Evolutionary conservation across 1,140 invertebrate genomes (phyloP).

Genomic region (Conopomorpha cramerella): DNA sequence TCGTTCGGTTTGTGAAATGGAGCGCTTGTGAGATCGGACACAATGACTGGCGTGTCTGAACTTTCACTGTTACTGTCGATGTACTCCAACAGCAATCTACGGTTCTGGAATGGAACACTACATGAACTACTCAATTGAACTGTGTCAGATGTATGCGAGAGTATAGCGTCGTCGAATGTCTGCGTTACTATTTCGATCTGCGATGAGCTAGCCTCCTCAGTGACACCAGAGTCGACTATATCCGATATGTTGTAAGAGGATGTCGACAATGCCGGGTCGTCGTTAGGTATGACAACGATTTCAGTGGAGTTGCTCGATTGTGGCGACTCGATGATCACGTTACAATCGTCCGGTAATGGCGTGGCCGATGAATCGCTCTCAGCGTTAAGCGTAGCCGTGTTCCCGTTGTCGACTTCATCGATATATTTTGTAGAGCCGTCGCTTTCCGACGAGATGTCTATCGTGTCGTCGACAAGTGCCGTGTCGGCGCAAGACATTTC

Average conservation of each 20-base stretch:
- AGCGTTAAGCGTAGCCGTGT: slow-evolving; percentile 42
- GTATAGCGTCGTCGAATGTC: slow-evolving; percentile 35
- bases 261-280: slow-evolving; percentile 24
- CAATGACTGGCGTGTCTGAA: slow-evolving; percentile 33
- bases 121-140: slow-evolving; percentile 24
- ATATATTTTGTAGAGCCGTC: slow-evolving; percentile 48
- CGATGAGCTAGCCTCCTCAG: slow-evolving; percentile 39
- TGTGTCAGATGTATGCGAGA: slow-evolving; percentile 32
- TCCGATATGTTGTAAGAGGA: slow-evolving; percentile 35
- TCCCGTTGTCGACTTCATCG: slow-evolving; percentile 24
- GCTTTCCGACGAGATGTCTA: slow-evolving; percentile 36
- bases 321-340: no score
- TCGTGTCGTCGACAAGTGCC: slow-evolving; percentile 28
- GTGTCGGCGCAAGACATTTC: slow-evolving; percentile 46
- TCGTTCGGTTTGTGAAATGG: slow-evolving; percentile 13
- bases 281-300: slow-evolving; percentile 10
- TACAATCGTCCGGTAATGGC: slow-evolving; percentile 17
- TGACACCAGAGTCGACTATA: slow-evolving; percentile 38
- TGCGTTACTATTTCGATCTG: slow-evolving; percentile 23
- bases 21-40: slow-evolving; percentile 21
- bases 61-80: slow-evolving; percentile 38
- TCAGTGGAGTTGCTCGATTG: no score
- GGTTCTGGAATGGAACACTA: slow-evolving; percentile 5
- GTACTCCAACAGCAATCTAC: slow-evolving; percentile 26
- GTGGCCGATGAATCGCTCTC: slow-evolving; percentile 34